Base-by-base conservation (phyloP, 2,888 invertebrate species). In the Phrixothrix hirtus region DNA sequence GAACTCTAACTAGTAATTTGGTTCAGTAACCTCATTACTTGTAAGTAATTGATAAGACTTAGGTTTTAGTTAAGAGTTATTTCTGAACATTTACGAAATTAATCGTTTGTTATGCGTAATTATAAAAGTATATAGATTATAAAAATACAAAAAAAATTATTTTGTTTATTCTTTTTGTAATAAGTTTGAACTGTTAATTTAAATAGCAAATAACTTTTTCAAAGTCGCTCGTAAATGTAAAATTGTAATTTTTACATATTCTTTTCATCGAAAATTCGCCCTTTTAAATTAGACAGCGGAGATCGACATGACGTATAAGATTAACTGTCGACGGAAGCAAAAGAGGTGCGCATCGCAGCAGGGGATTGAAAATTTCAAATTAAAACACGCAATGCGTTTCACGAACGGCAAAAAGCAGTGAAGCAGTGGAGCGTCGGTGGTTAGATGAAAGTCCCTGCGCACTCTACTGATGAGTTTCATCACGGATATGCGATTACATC, bases 391-490 rank as follows among this genome's bases (percentile, higher is more conserved):
- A 48, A 50, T 47, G 44, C 43, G 44, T 47, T 46, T 46, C 47
- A 32, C 10, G 54, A 51, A 39, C 25, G 38, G 46, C 32, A 53
- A 51, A 43, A 41, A 41, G 47, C 39, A 48, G 48, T 32, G 46
- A 39, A 43, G 59, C 45, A 43, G 56, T 38, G 48, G 55, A 53
- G 37, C 43, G 43, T 48, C 53, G 31, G 52, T 48, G 38, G 48
- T 39, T 45, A 51, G 52, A 54, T 53, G 56, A 45, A 58, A 50
- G 60, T 62, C 64, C 65, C 63, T 55, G 62, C 62, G 64, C 66
- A 69, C 68, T 68, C 67, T 64, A 64, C 64, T 67, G 70, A 70
- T 70, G 70, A 70, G 68, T 67, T 68, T 66, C 68, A 68, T 68
- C 69, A 67, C 63, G 65, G 61, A 66, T 67, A 68, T 68, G 66